A percentile compares a stretch with the other conserved stretches of the same genome.
Evolutionary conservation across 2,888 invertebrate genomes (phyloP).

Genomic region (Pachliopta kotzebuea): DNA sequence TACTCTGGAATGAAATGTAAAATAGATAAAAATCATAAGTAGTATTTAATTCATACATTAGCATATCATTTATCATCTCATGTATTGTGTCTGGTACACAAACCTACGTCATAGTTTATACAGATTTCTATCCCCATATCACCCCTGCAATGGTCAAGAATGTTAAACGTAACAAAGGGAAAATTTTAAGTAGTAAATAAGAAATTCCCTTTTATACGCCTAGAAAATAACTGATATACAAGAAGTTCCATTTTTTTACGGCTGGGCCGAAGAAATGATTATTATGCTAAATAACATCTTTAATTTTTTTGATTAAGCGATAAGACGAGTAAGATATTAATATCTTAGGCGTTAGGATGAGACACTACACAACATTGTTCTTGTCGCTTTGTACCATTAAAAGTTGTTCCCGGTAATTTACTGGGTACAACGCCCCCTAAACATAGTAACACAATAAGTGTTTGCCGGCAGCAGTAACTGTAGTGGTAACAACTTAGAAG

Average conservation of each 20-base stretch:
- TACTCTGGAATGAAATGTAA: neutral
- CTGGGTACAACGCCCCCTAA: too few relatives aligned
- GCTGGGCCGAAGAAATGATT: slow-evolving; percentile 11
- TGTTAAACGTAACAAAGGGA: neutral
- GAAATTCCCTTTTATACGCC: neutral
- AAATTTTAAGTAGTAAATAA: neutral
- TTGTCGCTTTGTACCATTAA: too few relatives aligned
- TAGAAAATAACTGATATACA: neutral
- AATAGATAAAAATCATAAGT: neutral
- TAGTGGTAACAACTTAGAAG: too few relatives aligned
- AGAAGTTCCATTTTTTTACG: neutral
- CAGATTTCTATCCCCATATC: neutral
- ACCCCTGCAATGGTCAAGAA: neutral
- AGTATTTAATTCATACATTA: too few relatives aligned
- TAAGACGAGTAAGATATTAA: neutral
- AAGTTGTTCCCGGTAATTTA: too few relatives aligned
- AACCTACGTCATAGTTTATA: neutral
- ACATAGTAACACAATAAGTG: too few relatives aligned
- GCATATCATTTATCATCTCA: slow-evolving; percentile 9
- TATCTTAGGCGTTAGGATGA: too few relatives aligned
- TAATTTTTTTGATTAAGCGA: neutral
- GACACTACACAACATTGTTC: too few relatives aligned
- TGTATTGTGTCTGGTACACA: slow-evolving; percentile 31
- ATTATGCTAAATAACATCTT: neutral
- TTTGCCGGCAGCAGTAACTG: too few relatives aligned